Conservation (phyloP, 2,888 invertebrate species). For the Zootermopsis nevadensis region DNA sequence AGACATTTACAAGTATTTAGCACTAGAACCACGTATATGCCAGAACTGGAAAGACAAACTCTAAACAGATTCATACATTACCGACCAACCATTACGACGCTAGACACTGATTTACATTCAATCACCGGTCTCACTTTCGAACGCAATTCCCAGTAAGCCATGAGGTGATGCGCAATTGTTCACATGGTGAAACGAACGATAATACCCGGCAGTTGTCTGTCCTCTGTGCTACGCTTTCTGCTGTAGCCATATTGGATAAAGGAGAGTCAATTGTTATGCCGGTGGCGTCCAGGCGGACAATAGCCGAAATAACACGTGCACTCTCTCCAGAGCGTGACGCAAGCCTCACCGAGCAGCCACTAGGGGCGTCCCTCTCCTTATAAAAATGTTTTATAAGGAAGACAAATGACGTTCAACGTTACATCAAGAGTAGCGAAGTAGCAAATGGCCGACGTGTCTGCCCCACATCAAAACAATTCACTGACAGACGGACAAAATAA, state of each 20-base stretch:
- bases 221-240: not conserved
- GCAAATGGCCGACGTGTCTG: no score
- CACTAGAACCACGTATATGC: no score
- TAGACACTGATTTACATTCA: not conserved
- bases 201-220: constrained; percentile 3
- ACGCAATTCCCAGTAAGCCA: not conserved
- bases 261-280: not conserved
- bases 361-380: not conserved
- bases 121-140: not conserved
- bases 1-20: no score
- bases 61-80: no score
- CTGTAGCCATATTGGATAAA: not conserved
- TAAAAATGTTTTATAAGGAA: no score
- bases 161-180: not conserved
- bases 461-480: no score
- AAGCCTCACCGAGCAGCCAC: not conserved
- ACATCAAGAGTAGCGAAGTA: no score
- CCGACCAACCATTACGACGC: no score
- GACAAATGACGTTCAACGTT: no score
- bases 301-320: not conserved
- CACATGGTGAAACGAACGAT: not conserved
- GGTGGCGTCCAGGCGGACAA: not conserved
- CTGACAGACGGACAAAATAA: no score
- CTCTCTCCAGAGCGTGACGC: not conserved
- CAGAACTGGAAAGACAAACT: no score